Base-by-base conservation (phyloP, 2,888 invertebrate species). In the Ptilodon capucinus region DNA sequence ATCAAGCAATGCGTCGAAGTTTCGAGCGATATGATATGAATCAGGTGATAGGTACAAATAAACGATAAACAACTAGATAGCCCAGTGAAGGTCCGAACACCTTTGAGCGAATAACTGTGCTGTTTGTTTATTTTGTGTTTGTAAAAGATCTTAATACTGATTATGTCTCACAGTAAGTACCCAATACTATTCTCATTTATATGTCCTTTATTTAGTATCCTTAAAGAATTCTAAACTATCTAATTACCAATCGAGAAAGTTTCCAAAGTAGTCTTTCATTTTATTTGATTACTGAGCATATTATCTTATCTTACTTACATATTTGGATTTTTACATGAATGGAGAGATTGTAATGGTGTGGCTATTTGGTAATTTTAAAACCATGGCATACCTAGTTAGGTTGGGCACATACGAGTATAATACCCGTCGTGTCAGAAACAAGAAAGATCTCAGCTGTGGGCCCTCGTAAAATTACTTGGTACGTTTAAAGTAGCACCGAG, bases 101-200 rank as follows among this genome's bases (percentile, higher is more conserved):
- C 44, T 57, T 48, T 48, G 47, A 43, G 46, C 35, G n/a, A 40
- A 48, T 41, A 39, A 47, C 19, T 32, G 34, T 48, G 25, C 42
- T 54, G 46, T 48, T 53, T 55, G 21, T 11, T 48, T 46, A 48
- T 43, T 46, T 51, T 14, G n/a, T 13, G n/a, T 21, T 9, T 47
- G 40, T 36, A 23, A 32, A 35, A 23, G 36, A 50, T 18, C 30
- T 40, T 35, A n/a, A n/a, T n/a, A n/a, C n/a, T n/a, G 48, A 54
- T 7, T 7, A 77, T 77, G 77, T 71, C 77, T 11, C 47, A 68
- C 44, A 46, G 77, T 77, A 55, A 74, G 77, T 76, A 44, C 19
- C 8, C 5, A 18, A 35, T 1, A 6, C 4, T 7, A 1, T 2
- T 21, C 5, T 21, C 21, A n/a, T n/a, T n/a, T n/a, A n/a, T n/a